Evolutionary conservation across 92 coral and sea anemone genomes (phyloP), one percentile per base, ranked within the genome.

Genomic region (Phenganax stokvisi): DNA sequence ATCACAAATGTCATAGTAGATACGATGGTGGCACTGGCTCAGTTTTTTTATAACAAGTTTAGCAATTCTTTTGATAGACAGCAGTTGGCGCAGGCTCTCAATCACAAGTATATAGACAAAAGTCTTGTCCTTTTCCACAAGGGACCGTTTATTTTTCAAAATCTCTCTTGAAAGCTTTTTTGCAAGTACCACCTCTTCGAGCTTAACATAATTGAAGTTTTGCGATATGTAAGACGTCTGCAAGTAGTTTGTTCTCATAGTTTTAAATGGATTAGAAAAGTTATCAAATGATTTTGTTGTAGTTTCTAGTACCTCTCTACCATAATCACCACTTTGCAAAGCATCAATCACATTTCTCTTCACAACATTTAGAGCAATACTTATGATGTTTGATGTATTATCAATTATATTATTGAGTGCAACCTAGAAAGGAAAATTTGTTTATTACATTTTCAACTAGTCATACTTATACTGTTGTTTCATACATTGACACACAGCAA

Each of bases 1-100:
- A 71, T 71, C 76, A 71, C 76, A 71, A 10, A 71, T 71, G 27
- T 71, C 76, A 72, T 72, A 72, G 44, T 72, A 72, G 44, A 81
- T 72, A 72, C 71, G 57, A 7, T 27, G 29, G 72, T 81, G 71
- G 71, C 85, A 81, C 77, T 81, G 85, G 63, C 30, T 15, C 10
- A 66, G 85, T 75, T 81, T 81, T 81, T 59, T 51, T 65, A 81
- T 81, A 57, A 70, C 61, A 57, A 81, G 54, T 58, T 72, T 81
- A 44, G 79, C 79, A n/a, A 81, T 81, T 64, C 57, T 81, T 51
- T 81, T 81, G 85, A 71, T 82, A 57, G 79, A 72, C 72, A 82
- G 12, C 70, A 82, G 80, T 71, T 82, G 85, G 12, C 58, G 12
- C 13, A 81, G 58, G 54, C 85, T 81, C 30, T 81, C 30, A 58